phyloP scores from a whole-genome alignment of 1,140 invertebrate genomes.

The Panagrolaimus sp. region DNA sequence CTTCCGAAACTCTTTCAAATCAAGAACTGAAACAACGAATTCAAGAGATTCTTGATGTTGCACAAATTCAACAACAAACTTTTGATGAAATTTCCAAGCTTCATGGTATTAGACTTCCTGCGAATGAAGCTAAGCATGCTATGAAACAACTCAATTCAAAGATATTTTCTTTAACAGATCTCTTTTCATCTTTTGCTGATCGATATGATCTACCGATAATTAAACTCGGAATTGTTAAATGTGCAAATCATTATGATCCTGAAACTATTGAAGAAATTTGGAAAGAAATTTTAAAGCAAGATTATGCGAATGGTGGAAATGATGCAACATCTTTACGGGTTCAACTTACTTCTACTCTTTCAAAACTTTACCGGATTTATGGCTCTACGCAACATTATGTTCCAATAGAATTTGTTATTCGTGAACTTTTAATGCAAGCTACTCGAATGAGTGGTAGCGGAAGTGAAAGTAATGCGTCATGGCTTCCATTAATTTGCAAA shows the following conservation, averaged over 20 bases:
- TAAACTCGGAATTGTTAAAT: constrained; percentile 62
- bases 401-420: background rate
- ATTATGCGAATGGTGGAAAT: constrained; percentile 43
- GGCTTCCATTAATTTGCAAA: background rate
- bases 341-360: background rate
- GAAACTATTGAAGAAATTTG: constrained; percentile 62
- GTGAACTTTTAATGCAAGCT: background rate
- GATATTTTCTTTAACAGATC: background rate
- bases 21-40: constrained; percentile 81
- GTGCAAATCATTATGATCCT: constrained; percentile 61
- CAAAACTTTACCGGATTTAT: constrained; percentile 3
- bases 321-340: background rate
- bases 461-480: background rate
- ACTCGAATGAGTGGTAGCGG: no score
- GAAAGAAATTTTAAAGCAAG: constrained; percentile 63
- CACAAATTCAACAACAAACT: constrained; percentile 35
- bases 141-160: background rate
- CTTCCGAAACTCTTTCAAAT: constrained; percentile 63
- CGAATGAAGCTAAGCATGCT: background rate
- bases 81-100: background rate
- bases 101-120: constrained; percentile 58
- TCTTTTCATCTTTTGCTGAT: constrained; percentile 64
- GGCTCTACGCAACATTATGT: background rate
- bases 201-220: constrained; percentile 61
- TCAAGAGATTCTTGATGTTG: constrained; percentile 78